phyloP scores from a whole-genome alignment of 2,888 invertebrate species.

The Gymnocheta viridis region DNA sequence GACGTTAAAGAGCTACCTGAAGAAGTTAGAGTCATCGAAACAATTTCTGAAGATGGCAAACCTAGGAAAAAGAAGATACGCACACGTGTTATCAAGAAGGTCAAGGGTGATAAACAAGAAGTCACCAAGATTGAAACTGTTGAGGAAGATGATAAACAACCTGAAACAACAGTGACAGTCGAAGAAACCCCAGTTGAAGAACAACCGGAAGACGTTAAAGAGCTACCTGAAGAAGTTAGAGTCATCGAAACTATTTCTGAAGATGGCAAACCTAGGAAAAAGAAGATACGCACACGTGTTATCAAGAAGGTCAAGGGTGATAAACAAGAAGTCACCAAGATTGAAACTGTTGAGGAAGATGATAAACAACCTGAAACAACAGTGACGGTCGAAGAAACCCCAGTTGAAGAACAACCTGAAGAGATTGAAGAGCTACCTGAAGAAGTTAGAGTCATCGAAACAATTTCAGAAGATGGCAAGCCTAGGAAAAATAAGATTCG shows the following conservation, averaged over 20 bases:
- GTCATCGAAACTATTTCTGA: constrained; percentile 69
- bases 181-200: background rate
- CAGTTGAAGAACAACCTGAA: background rate
- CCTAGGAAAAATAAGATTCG: constrained; percentile 11
- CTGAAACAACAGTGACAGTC: background rate
- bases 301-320: constrained; percentile 71
- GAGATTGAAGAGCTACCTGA: constrained; percentile 4
- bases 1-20: constrained; percentile 5
- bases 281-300: constrained; percentile 60
- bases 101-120: constrained; percentile 12
- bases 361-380: constrained; percentile 19
- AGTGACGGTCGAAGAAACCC: background rate
- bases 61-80: constrained; percentile 13
- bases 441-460: constrained; percentile 9
- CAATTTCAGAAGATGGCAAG: background rate
- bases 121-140: constrained; percentile 22
- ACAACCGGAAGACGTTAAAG: background rate
- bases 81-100: constrained; percentile 14
- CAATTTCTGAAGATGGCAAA: constrained; percentile 2
- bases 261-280: constrained; percentile 64
- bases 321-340: constrained; percentile 72
- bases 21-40: constrained; percentile 13
- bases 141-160: constrained; percentile 13
- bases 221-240: constrained; percentile 67
- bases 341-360: constrained; percentile 70